Percentiles rank a stretch among this genome's conserved stretches.
Conservation (phyloP, 1,140 invertebrate species). For the Pectinophora gossypiella region DNA sequence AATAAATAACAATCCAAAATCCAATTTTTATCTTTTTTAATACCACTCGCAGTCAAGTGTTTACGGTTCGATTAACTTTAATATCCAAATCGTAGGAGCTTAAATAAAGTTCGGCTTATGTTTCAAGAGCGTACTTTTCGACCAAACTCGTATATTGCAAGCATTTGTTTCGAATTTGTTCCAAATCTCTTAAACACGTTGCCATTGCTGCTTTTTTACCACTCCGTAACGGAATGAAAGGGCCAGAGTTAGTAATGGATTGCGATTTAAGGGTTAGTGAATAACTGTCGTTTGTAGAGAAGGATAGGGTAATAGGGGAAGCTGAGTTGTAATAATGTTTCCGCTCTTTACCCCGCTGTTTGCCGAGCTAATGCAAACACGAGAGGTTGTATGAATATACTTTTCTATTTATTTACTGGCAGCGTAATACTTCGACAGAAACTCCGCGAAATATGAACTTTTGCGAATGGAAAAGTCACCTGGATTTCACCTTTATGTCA, state of each 20-base stretch:
- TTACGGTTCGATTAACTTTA: background rate
- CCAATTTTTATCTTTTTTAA: background rate
- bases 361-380: slow-evolving; percentile 47
- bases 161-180: background rate
- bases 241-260: background rate
- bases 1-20: too few relatives aligned
- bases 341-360: slow-evolving; percentile 53
- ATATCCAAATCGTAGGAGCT: background rate
- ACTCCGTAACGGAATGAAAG: background rate
- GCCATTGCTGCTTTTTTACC: background rate
- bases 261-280: background rate
- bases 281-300: background rate
- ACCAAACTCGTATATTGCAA: background rate
- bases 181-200: background rate
- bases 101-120: background rate
- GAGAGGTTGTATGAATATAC: slow-evolving; percentile 36
- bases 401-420: slow-evolving; percentile 32
- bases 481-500: too few relatives aligned
- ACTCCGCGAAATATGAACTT: background rate
- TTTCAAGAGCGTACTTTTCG: background rate
- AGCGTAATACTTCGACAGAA: slow-evolving; percentile 2
- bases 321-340: slow-evolving; percentile 54
- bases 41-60: background rate
- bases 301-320: slow-evolving; percentile 12
- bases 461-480: too few relatives aligned